phyloP scores from a whole-genome alignment of 2,797 vertebrate genomes.

The Notolepis coatsorum region DNA sequence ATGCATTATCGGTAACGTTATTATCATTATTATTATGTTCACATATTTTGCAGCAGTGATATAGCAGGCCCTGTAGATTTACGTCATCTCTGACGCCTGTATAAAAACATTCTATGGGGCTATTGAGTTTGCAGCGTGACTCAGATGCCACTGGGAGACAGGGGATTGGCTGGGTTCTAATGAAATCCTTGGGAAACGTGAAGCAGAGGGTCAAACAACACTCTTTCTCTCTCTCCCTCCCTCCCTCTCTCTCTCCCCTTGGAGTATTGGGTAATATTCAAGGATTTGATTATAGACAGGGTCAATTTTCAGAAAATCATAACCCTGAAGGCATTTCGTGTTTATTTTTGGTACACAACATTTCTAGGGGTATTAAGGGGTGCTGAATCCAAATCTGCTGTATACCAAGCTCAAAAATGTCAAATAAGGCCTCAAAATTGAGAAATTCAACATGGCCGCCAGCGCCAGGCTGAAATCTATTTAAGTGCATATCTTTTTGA shows the following conservation, averaged over 20 bases:
- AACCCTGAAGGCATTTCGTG: no score
- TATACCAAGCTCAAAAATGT: no score
- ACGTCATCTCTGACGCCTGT: slow-evolving; percentile 48
- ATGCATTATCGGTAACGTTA: no score
- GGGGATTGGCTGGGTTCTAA: slow-evolving; percentile 21
- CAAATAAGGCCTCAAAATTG: no score
- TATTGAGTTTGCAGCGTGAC: slow-evolving; percentile 62
- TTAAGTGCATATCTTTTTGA: no score
- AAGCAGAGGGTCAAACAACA: slow-evolving; percentile 5
- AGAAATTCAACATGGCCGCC: no score
- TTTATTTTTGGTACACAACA: no score
- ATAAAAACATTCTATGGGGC: slow-evolving; percentile 50
- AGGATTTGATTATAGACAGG: slow-evolving; percentile 7
- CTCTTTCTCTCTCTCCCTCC: slow-evolving; percentile 3
- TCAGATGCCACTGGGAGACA: slow-evolving; percentile 41
- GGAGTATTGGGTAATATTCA: slow-evolving; percentile 1
- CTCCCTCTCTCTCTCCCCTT: slow-evolving; percentile 1
- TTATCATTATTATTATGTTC: slow-evolving; percentile 66
- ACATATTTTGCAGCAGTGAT: slow-evolving; percentile 53
- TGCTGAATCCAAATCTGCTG: no score
- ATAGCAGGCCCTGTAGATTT: slow-evolving; percentile 33
- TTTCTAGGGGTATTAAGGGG: no score
- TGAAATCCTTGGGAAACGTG: slow-evolving; percentile 21
- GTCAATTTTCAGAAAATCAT: no score
- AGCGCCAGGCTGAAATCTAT: no score